Evolutionary conservation across 1,140 invertebrate species (phyloP).

Genomic region (Cotesia vestalis): DNA sequence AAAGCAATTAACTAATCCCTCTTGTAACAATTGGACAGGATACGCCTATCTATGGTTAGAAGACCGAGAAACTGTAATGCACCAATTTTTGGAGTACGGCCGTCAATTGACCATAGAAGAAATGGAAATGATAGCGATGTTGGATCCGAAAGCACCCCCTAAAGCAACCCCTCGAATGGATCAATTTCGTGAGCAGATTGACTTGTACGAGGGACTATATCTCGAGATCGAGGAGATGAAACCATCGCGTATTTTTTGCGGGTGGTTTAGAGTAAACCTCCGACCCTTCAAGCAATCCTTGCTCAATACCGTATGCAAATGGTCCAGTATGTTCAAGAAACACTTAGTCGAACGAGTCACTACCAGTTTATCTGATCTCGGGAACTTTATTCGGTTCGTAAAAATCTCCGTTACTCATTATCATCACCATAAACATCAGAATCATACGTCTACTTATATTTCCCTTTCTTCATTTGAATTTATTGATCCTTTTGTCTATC

Average conservation of each 20-base stretch:
- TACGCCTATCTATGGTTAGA: constrained; percentile 94
- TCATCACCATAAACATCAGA: too few relatives aligned
- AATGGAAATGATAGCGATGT: constrained; percentile 77
- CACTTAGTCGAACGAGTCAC: constrained; percentile 91
- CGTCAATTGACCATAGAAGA: constrained; percentile 86
- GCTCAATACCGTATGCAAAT: constrained; percentile 90
- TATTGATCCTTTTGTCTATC: too few relatives aligned
- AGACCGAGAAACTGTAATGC: constrained; percentile 86
- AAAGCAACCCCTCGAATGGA: constrained; percentile 83
- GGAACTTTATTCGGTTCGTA: constrained; percentile 72
- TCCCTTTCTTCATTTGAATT: too few relatives aligned
- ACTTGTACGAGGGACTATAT: constrained; percentile 88
- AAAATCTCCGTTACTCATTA: not conserved
- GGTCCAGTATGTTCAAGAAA: constrained; percentile 95
- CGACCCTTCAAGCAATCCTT: constrained; percentile 90
- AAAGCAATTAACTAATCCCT: not conserved
- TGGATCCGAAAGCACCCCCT: constrained; percentile 72
- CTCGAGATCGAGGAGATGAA: constrained; percentile 84
- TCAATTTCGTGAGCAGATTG: constrained; percentile 91
- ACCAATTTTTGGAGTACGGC: constrained; percentile 90
- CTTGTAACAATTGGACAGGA: constrained; percentile 45
- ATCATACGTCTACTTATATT: too few relatives aligned
- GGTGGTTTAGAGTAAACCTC: constrained; percentile 93
- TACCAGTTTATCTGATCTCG: constrained; percentile 75
- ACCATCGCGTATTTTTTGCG: constrained; percentile 81